phyloP scores from a whole-genome alignment of 2,797 vertebrate species.

The Benthosema pterotum region DNA sequence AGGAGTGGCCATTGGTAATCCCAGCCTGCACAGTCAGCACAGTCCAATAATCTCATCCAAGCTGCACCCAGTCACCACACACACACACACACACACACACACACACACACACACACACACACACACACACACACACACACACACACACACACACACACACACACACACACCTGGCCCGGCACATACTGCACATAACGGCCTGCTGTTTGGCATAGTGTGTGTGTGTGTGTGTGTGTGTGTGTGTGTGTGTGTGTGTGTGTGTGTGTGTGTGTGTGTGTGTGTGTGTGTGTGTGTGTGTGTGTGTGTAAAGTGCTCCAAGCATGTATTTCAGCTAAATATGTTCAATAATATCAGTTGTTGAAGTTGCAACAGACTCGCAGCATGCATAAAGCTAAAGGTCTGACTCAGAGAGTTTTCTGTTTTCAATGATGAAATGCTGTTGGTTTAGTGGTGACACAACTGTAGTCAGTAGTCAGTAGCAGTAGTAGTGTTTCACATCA shows the following conservation, averaged over 20 bases:
- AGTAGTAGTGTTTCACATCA: too few species aligned
- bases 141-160: too few species aligned
- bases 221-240: not conserved
- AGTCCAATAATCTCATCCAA: slow-evolving; percentile 69
- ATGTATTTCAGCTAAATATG: not conserved
- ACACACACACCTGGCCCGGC: slow-evolving; percentile 59
- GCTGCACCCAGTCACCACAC: slow-evolving; percentile 62
- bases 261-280: slow-evolving; percentile 6
- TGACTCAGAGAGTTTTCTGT: too few species aligned
- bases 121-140: too few species aligned
- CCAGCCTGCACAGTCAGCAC: slow-evolving; percentile 72
- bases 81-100: too few species aligned
- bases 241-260: slow-evolving; percentile 13
- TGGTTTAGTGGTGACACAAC: too few species aligned
- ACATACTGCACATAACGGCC: slow-evolving; percentile 6
- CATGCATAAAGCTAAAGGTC: too few species aligned
- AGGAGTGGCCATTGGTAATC: slow-evolving; percentile 65
- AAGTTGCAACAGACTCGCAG: too few species aligned
- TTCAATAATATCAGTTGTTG: too few species aligned
- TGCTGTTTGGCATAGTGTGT: slow-evolving; percentile 3
- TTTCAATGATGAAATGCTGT: too few species aligned
- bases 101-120: too few species aligned
- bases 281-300: slow-evolving; percentile 10
- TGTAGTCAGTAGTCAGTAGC: too few species aligned
- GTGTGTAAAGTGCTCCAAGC: not conserved